phyloP scores from a whole-genome alignment of 2,888 invertebrate genomes.

The Eremobia ochroleuca region DNA sequence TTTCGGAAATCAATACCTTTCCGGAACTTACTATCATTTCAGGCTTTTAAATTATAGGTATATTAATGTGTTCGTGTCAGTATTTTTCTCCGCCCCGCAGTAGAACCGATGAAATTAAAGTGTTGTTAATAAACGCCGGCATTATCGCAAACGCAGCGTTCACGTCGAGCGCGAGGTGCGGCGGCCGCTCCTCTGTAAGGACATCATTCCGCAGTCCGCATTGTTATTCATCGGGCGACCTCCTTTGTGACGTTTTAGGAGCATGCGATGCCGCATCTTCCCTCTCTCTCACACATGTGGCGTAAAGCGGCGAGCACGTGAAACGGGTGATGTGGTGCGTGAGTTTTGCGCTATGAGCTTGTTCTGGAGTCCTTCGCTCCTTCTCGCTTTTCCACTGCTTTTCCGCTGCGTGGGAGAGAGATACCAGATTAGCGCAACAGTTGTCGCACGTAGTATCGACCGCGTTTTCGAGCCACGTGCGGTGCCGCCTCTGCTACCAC shows the following conservation, averaged over 20 bases:
- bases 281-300: constrained; percentile 71
- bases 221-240: constrained; percentile 90
- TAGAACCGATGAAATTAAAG: constrained; percentile 55
- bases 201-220: constrained; percentile 90
- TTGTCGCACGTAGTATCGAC: constrained; percentile 89
- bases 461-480: constrained; percentile 83
- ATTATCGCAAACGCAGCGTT: constrained; percentile 55
- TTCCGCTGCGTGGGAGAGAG: constrained; percentile 68
- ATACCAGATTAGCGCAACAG: constrained; percentile 85
- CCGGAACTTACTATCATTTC: not conserved
- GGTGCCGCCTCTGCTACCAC: constrained; percentile 73
- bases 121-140: constrained; percentile 59
- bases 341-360: constrained; percentile 86
- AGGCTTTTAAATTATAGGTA: constrained; percentile 12
- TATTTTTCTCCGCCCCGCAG: constrained; percentile 24
- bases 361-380: constrained; percentile 79
- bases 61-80: constrained; percentile 4
- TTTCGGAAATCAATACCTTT: constrained; percentile 38
- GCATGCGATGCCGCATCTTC: constrained; percentile 88
- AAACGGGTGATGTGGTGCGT: constrained; percentile 80
- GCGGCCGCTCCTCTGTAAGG: constrained; percentile 80
- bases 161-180: constrained; percentile 52
- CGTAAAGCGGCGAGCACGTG: constrained; percentile 59
- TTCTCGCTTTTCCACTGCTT: constrained; percentile 67
- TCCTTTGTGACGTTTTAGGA: constrained; percentile 88